Conservation (phyloP, 2,113 vertebrate species). For the Notothenia coriiceps region DNA sequence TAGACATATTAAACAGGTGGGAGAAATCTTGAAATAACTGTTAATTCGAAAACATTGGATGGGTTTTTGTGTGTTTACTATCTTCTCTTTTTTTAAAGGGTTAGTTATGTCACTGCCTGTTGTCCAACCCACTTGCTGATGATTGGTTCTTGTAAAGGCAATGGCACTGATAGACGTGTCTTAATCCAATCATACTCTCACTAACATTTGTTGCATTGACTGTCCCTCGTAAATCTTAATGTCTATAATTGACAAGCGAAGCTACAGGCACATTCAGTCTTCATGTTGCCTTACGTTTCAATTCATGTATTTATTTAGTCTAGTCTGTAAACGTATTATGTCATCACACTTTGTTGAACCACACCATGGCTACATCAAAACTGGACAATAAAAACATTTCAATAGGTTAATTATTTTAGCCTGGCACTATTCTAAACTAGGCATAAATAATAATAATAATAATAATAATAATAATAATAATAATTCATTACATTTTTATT, state of each 20-base stretch:
- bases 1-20: too few species aligned
- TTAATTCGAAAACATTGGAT: neutral
- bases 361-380: neutral
- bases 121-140: neutral
- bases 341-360: neutral
- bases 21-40: neutral
- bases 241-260: neutral
- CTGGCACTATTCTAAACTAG: neutral
- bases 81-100: too few species aligned
- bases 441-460: too few species aligned
- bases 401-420: too few species aligned
- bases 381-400: neutral
- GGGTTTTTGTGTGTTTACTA: neutral
- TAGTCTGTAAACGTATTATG: neutral
- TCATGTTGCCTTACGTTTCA: neutral
- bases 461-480: too few species aligned
- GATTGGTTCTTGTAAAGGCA: slow-evolving; percentile 40
- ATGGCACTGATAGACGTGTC: neutral
- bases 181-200: neutral
- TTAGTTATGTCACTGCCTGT: neutral
- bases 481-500: too few species aligned
- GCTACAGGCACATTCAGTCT: neutral
- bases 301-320: neutral
- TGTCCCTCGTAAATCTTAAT: neutral
- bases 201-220: neutral